Percentiles rank a stretch among this genome's conserved stretches.
These are phyloP conservation scores for Caenorhabditis drosophilae DNA, from an alignment of 2,888 invertebrate species.

Conservation along the genomic window DNA sequence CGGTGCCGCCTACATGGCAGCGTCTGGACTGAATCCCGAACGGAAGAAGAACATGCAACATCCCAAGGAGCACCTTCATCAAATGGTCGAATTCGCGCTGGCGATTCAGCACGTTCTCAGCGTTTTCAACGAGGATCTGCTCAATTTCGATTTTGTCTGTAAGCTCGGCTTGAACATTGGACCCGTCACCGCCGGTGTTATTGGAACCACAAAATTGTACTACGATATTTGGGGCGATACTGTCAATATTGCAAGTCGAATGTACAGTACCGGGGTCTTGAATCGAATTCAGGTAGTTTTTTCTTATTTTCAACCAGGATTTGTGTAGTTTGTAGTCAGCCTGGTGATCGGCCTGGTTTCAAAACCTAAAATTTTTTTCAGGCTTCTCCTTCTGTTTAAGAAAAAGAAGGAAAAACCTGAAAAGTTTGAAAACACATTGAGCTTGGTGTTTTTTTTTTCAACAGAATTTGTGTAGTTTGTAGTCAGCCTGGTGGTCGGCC, in stretches of 20 bases:
- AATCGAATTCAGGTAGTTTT: constrained; percentile 76
- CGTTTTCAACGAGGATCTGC: constrained; percentile 85
- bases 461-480: too few relatives aligned
- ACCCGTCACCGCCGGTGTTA: constrained; percentile 87
- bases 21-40: constrained; percentile 87
- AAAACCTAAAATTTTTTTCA: too few relatives aligned
- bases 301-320: too few relatives aligned
- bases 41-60: constrained; percentile 74
- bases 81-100: constrained; percentile 90
- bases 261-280: constrained; percentile 93
- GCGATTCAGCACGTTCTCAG: constrained; percentile 86
- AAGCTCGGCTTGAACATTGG: constrained; percentile 81
- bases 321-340: too few relatives aligned
- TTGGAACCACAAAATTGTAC: constrained; percentile 91
- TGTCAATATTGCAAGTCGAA: constrained; percentile 92
- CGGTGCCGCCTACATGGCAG: constrained; percentile 91
- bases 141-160: constrained; percentile 86
- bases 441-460: too few relatives aligned
- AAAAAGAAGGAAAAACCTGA: too few relatives aligned
- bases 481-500: too few relatives aligned
- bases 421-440: too few relatives aligned
- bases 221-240: constrained; percentile 99
- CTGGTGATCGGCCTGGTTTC: too few relatives aligned
- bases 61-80: constrained; percentile 68
- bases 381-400: too few relatives aligned